Percentiles rank a stretch among this genome's conserved stretches.
Conservation (phyloP, 2,113 vertebrate species). For the Sylvia atricapilla region DNA sequence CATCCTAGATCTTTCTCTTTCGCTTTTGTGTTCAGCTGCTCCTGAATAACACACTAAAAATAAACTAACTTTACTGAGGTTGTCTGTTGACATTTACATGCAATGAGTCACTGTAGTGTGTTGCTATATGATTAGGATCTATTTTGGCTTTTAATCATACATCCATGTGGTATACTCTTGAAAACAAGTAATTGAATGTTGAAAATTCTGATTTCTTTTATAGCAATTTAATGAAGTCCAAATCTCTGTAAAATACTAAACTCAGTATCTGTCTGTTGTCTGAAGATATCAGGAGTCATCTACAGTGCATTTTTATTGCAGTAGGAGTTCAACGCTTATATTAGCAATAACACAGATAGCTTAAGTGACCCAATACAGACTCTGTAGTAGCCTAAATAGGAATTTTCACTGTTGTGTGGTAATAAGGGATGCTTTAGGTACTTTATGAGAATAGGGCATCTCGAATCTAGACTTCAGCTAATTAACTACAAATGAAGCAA, state of each 20-base stretch:
- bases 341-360: neutral
- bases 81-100: slow-evolving; percentile 65
- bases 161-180: slow-evolving; percentile 40
- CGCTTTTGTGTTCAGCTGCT: slow-evolving; percentile 62
- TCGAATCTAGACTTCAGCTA: neutral
- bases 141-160: slow-evolving; percentile 69
- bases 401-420: neutral
- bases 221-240: neutral
- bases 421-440: neutral
- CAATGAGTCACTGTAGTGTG: slow-evolving; percentile 60
- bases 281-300: neutral
- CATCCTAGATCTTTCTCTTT: slow-evolving; percentile 67
- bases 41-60: slow-evolving; percentile 62
- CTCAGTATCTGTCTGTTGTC: neutral
- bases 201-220: slow-evolving; percentile 33
- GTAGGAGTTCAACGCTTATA: neutral
- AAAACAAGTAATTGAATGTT: slow-evolving; percentile 59
- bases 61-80: slow-evolving; percentile 65
- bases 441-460: neutral
- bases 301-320: neutral
- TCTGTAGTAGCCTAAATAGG: neutral
- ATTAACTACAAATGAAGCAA: neutral
- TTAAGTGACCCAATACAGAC: neutral
- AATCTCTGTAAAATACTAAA: neutral
- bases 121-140: slow-evolving; percentile 70